Base-by-base conservation (phyloP, 2,888 invertebrate species). In the Sclerodermus sp. region DNA sequence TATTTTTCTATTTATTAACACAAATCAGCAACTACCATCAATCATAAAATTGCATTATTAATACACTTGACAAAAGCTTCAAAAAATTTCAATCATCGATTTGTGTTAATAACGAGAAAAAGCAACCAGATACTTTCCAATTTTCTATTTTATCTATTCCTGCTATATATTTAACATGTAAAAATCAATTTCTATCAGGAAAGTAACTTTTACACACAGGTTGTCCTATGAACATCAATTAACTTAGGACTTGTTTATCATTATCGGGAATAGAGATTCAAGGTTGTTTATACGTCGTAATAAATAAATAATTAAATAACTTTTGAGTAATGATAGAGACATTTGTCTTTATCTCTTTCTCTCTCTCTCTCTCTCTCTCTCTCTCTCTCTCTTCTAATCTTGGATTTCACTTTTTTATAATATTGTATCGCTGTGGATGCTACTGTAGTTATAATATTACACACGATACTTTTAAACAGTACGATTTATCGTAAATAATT, bases 241-340 rank as follows among this genome's bases (percentile, higher is more conserved):
- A 71, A 73, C 71, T 65, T 66, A 71, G 60, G 63, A 60, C 59
- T 45, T 46, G 66, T 61, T 66, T 55, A 66, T 60, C 62, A 59
- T 64, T 64, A 65, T 55, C 62, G 57, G 51, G 53, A 58, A 55
- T 43, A 70, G 74, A 76, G 74, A 77, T 76, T 74, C 69, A 60
- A 62, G 62, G 63, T 74, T 67, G 62, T 67, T 68, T 67, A 75
- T 70, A 70, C 66, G 64, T 70, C 67, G 66, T 65, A 76, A 76
- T 76, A 77, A 77, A 77, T 77, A 77, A 77, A 77, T 76, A 76
- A 75, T 76, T 76, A 76, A 77, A 76, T 77, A 76, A 70, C 62
- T 69, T 61, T 57, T 63, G 64, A 70, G 65, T 70, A 62, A 68
- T 64, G 68, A 66, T 66, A 66, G 67, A 71, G 68, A 71, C n/a